Percentiles rank a stretch among this genome's conserved stretches.
Evolutionary conservation across 2,888 invertebrate genomes (phyloP).

Genomic region (Netelia virgata): DNA sequence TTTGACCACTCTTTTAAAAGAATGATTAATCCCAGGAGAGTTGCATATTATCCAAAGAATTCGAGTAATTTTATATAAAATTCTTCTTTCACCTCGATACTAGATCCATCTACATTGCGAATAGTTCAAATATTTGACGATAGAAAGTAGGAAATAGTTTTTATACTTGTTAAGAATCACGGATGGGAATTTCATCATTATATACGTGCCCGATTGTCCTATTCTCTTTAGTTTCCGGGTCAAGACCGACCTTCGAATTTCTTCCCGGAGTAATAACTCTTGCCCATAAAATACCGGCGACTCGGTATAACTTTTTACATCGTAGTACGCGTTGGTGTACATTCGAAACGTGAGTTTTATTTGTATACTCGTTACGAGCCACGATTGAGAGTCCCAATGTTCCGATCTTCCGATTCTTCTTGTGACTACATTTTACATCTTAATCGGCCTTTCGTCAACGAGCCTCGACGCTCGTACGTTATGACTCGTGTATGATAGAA

Average conservation of each 20-base stretch:
- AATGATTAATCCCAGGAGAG: too few species aligned
- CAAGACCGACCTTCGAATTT: conserved; percentile 30
- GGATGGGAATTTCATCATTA: background rate
- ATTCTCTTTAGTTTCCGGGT: background rate
- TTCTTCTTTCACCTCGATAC: too few species aligned
- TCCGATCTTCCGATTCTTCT: conserved; percentile 31
- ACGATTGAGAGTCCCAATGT: conserved; percentile 32
- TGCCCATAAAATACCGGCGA: conserved; percentile 14
- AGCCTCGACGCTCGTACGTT: conserved; percentile 16
- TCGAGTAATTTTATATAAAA: too few species aligned
- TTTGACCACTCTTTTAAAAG: too few species aligned
- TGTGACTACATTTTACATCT: conserved; percentile 35
- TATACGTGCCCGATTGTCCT: too few species aligned
- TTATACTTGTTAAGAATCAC: background rate
- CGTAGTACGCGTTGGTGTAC: background rate
- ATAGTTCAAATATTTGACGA: too few species aligned
- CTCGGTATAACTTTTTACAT: background rate
- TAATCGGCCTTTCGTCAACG: conserved; percentile 26
- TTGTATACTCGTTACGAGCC: conserved; percentile 2
- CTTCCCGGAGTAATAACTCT: conserved; percentile 1
- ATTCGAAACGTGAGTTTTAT: background rate
- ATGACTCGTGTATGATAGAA: conserved; percentile 34
- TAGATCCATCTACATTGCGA: too few species aligned
- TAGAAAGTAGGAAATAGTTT: too few species aligned
- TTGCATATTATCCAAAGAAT: too few species aligned